Percentiles rank a stretch among this genome's conserved stretches.
These are phyloP conservation scores for Champsocephalus gunnari DNA, from an alignment of 2,797 vertebrate species.

Conservation along the genomic window DNA sequence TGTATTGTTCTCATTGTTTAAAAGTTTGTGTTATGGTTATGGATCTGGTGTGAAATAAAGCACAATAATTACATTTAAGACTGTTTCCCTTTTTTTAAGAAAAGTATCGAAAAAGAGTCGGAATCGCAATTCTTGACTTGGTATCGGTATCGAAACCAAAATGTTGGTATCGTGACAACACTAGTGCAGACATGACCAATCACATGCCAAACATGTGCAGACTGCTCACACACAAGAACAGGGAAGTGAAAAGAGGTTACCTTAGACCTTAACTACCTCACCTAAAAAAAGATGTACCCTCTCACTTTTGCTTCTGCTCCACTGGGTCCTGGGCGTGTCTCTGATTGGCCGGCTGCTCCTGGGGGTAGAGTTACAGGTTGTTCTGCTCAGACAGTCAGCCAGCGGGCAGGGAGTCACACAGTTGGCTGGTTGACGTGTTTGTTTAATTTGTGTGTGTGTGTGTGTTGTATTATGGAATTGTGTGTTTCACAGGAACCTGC, in stretches of 20 bases:
- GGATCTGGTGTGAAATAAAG: too few species aligned
- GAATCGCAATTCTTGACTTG: too few species aligned
- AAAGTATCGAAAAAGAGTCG: too few species aligned
- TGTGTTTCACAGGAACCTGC: slow-evolving; percentile 24
- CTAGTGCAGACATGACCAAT: background rate
- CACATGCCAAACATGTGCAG: slow-evolving; percentile 15
- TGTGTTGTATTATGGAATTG: background rate
- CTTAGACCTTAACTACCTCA: slow-evolving; percentile 1
- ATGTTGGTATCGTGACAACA: too few species aligned
- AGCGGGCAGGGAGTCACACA: slow-evolving; percentile 19
- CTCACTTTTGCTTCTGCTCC: slow-evolving; percentile 12
- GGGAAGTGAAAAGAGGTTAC: slow-evolving; percentile 24
- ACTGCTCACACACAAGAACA: slow-evolving; percentile 11
- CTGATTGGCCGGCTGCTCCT: slow-evolving; percentile 15
- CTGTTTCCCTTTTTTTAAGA: too few species aligned
- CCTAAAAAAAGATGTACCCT: slow-evolving; percentile 28
- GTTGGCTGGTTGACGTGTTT: slow-evolving; percentile 5
- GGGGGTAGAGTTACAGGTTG: slow-evolving; percentile 59
- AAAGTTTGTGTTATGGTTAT: too few species aligned
- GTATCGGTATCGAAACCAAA: too few species aligned
- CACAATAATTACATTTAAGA: too few species aligned
- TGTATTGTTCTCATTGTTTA: too few species aligned
- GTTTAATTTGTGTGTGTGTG: slow-evolving; percentile 24
- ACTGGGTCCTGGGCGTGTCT: slow-evolving; percentile 17
- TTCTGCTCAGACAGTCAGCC: slow-evolving; percentile 14